These are phyloP conservation scores for Troides aeacus DNA, from an alignment of 2,888 invertebrate genomes.

Conservation along the genomic window DNA sequence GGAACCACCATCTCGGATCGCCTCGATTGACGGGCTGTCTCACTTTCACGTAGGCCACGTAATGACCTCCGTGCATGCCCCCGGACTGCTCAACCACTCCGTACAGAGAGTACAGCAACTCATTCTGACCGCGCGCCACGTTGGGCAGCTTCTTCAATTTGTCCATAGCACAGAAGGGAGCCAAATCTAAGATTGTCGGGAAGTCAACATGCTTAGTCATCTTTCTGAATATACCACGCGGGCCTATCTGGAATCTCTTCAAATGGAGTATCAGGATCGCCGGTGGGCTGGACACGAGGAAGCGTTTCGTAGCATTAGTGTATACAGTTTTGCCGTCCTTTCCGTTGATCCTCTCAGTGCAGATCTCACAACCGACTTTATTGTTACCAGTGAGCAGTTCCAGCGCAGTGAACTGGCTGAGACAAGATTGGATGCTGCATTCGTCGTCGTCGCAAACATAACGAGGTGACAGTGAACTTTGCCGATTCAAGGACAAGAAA, in stretches of 20 bases:
- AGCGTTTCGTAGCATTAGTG: conserved; percentile 90
- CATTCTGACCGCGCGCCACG: conserved; percentile 81
- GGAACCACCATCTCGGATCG: conserved; percentile 87
- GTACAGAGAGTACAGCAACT: conserved; percentile 92
- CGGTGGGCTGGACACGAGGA: conserved; percentile 94
- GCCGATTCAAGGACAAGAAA: conserved; percentile 52
- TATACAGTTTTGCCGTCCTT: conserved; percentile 86
- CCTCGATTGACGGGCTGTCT: conserved; percentile 80
- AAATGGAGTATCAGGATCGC: conserved; percentile 96
- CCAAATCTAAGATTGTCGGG: conserved; percentile 90
- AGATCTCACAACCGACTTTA: conserved; percentile 95
- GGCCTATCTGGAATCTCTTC: conserved; percentile 94
- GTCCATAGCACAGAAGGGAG: conserved; percentile 91
- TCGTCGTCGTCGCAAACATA: conserved; percentile 88
- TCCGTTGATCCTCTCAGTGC: conserved; percentile 87
- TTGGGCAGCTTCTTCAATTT: conserved; percentile 82
- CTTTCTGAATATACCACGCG: conserved; percentile 88
- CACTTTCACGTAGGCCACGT: conserved; percentile 97
- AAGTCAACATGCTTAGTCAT: conserved; percentile 93
- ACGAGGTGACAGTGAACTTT: conserved; percentile 81
- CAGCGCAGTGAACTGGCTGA: conserved; percentile 94
- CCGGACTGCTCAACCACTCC: conserved; percentile 98
- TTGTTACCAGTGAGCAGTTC: conserved; percentile 95
- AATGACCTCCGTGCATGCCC: conserved; percentile 89
- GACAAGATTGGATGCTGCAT: conserved; percentile 92